Evolutionary conservation across 2,888 invertebrate species (phyloP).

Genomic region (Dioctria rufipes): DNA sequence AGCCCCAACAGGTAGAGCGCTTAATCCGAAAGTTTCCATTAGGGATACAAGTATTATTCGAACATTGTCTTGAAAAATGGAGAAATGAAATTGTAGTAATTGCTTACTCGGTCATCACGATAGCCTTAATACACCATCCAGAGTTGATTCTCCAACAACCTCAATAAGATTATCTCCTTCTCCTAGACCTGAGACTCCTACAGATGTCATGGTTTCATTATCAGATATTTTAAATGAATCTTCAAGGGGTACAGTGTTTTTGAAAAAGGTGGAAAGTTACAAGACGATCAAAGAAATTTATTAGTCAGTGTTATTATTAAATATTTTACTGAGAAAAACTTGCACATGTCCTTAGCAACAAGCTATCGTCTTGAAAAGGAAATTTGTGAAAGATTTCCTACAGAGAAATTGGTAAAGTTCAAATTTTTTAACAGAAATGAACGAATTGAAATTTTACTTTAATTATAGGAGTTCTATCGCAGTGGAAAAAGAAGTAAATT

Average conservation of each 20-base stretch:
- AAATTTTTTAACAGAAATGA: constrained; percentile 3
- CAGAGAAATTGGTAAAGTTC: background rate
- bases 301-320: background rate
- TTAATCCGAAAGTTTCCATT: constrained; percentile 1
- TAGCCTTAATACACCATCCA: background rate
- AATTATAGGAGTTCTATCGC: background rate
- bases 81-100: background rate
- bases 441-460: background rate
- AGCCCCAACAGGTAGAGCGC: background rate
- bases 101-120: background rate
- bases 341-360: background rate
- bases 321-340: background rate
- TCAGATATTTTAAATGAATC: constrained; percentile 1
- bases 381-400: background rate
- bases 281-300: background rate
- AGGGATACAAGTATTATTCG: background rate
- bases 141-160: background rate
- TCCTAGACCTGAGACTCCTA: background rate
- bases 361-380: background rate
- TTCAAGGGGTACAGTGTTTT: background rate
- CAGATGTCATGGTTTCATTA: background rate
- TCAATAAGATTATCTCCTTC: background rate
- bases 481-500: background rate
- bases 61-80: background rate
- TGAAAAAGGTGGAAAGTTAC: background rate